These are phyloP conservation scores for Lithophane leautieri DNA, from an alignment of 2,888 invertebrate species.

Conservation along the genomic window DNA sequence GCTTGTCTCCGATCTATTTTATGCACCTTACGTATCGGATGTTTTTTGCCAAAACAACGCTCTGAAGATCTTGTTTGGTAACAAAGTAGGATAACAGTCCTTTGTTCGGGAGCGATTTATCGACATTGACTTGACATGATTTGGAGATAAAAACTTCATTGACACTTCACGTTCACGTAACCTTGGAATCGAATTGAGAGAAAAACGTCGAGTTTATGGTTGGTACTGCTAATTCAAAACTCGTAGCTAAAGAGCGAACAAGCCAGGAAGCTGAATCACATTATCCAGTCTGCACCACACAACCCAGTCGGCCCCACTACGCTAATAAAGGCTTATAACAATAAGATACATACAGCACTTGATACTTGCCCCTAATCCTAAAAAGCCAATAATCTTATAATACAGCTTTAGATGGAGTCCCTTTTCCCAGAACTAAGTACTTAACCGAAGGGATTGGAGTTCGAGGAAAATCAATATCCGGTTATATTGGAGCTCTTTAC, in stretches of 20 bases:
- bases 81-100: constrained; percentile 40
- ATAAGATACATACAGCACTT: constrained; percentile 22
- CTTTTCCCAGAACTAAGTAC: constrained; percentile 48
- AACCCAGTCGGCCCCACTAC: constrained; percentile 12
- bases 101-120: constrained; percentile 20
- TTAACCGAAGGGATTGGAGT: constrained; percentile 45
- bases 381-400: constrained; percentile 60
- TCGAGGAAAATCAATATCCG: constrained; percentile 60
- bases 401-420: constrained; percentile 46
- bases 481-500: constrained; percentile 52
- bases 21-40: constrained; percentile 31
- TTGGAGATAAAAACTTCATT: constrained; percentile 10
- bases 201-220: not conserved
- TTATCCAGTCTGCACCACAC: not conserved
- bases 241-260: not conserved
- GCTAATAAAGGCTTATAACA: constrained; percentile 13
- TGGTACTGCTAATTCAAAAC: not conserved
- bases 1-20: not conserved
- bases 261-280: not conserved
- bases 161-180: not conserved
- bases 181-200: not conserved
- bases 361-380: constrained; percentile 34
- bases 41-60: constrained; percentile 47
- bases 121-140: constrained; percentile 3
- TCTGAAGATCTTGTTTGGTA: constrained; percentile 44